Base-by-base conservation (phyloP, 2,113 vertebrate genomes). In the Neomonachus schauinslandi region DNA sequence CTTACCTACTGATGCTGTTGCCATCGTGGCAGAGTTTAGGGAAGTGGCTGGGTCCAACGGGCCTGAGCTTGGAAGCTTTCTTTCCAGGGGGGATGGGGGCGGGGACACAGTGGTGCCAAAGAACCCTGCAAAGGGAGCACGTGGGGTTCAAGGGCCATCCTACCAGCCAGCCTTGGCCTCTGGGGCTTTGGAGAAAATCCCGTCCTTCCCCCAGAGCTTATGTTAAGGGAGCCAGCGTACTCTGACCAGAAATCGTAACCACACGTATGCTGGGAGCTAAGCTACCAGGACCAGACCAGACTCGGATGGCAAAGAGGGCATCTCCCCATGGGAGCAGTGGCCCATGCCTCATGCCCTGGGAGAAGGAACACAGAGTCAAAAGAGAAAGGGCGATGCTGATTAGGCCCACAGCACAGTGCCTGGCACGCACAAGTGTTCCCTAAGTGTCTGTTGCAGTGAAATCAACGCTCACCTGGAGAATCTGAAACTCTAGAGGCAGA, bases 91-190 rank as follows among this genome's bases (percentile, higher is more conserved):
- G 16, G 49, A 11, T 59, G 88, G 67, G 28, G 72, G 14, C 0
- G 53, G 93, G 42, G 97, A 95, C 55, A 96, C 69, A 16, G 96
- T 96, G 42, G 90, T 89, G 39, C 97, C 98, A 81, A 98, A 96
- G 57, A 95, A 89, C 21, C 98, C 98, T 98, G 85, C 4, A 63
- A 90, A 65, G 42, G 63, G 84, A 95, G 2, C n/a, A 96, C 24
- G 77, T 0, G 21, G 57, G 36, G 16, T 42, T 83, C 18, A 7
- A 89, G 7, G 57, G 84, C 36, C 76, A 84, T 31, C 67, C 71
- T 80, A 14, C 51, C 69, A 51, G 36, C 28, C 0, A 0, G 74
- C 15, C 24, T 49, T 55, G 63, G 59, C 63, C 46, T 93, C 69
- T 63, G 53, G 49, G 10, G 42, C 69, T 92, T 91, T 67, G 28